Conservation (phyloP, 2,113 vertebrate species). For the Burhinus bistriatus region DNA sequence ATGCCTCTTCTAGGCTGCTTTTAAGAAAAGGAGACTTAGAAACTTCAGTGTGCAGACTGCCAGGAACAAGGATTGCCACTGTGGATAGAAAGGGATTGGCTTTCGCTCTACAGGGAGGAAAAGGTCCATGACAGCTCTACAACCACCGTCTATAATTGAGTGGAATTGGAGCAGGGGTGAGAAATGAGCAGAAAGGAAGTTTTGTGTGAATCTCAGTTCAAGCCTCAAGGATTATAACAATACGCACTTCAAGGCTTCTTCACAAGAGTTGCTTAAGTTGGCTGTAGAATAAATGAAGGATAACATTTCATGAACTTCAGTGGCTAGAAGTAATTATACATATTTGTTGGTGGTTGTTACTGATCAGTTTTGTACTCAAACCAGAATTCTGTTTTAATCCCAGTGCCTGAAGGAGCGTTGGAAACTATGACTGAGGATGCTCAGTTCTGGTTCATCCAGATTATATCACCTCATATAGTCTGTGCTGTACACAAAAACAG, state of each 20-base stretch:
- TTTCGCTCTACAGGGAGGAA: neutral
- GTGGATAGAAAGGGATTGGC: neutral
- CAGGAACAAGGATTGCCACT: neutral
- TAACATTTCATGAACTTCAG: neutral
- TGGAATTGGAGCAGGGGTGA: neutral
- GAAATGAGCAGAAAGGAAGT: neutral
- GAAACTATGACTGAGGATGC: neutral
- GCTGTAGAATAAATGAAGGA: neutral
- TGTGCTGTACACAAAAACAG: neutral
- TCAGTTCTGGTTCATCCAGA: neutral
- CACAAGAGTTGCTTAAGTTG: neutral
- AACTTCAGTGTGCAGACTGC: neutral
- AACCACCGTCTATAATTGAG: neutral
- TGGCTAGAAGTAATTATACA: neutral
- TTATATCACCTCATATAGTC: neutral
- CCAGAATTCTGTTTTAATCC: neutral
- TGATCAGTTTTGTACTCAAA: neutral
- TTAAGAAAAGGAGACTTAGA: neutral
- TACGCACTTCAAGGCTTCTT: neutral
- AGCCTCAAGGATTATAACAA: neutral
- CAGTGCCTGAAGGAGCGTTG: neutral
- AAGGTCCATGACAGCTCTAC: neutral
- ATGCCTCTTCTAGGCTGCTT: neutral
- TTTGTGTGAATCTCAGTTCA: neutral
- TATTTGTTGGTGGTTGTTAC: neutral